Evolutionary conservation across 2,888 invertebrate genomes (phyloP).

Genomic region (Aromia moschata): DNA sequence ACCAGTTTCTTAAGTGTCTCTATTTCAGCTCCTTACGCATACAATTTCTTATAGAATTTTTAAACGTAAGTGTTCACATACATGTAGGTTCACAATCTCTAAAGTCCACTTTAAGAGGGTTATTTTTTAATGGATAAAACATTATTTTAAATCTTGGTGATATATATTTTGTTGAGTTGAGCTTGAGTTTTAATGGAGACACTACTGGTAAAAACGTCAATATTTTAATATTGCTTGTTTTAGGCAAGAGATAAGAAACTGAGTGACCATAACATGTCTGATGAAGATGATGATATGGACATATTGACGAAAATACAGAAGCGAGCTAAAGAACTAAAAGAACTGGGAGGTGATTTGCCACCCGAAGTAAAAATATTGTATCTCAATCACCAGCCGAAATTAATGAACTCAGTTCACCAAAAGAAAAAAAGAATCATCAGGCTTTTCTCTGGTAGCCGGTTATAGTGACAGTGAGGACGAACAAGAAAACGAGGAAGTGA

Average conservation of each 20-base stretch:
- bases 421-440: slow-evolving; percentile 40
- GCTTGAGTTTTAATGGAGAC: background rate
- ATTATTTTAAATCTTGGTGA: too few relatives aligned
- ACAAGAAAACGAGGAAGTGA: slow-evolving; percentile 48
- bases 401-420: slow-evolving; percentile 19
- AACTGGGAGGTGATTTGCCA: slow-evolving; percentile 60
- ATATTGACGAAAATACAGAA: slow-evolving; percentile 61
- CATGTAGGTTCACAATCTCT: too few relatives aligned
- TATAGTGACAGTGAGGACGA: slow-evolving; percentile 67
- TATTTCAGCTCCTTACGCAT: too few relatives aligned
- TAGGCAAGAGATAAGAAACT: slow-evolving; percentile 1
- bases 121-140: too few relatives aligned
- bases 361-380: slow-evolving; percentile 55
- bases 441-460: slow-evolving; percentile 66
- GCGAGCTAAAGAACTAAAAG: slow-evolving; percentile 61
- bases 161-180: too few relatives aligned
- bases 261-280: slow-evolving; percentile 27
- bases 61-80: too few relatives aligned
- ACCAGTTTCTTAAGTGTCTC: background rate
- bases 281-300: slow-evolving; percentile 58
- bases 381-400: slow-evolving; percentile 28
- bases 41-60: too few relatives aligned
- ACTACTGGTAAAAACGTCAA: background rate
- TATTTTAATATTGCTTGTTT: background rate
- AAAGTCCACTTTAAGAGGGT: too few relatives aligned